A percentile compares a stretch with the other conserved stretches of the same genome.
phyloP scores from a whole-genome alignment of 2,888 invertebrate genomes.

The Folsomia candida region DNA sequence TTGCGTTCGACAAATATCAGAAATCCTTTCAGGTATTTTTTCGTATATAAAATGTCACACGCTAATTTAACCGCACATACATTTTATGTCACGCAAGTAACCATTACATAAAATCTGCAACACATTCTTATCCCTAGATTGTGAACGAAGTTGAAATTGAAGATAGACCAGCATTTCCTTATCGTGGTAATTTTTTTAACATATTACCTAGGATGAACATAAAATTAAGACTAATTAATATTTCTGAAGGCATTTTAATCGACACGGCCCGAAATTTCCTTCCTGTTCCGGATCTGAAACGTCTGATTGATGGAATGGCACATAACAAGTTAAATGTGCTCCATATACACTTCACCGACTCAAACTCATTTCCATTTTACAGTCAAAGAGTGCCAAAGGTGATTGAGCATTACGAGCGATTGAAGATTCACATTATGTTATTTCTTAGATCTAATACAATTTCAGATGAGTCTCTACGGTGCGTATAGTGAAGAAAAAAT shows the following conservation, averaged over 20 bases:
- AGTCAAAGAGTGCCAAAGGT: conserved; percentile 66
- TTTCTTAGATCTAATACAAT: conserved; percentile 52
- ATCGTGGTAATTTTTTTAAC: too few species aligned
- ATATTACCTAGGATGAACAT: too few species aligned
- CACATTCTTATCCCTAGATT: conserved; percentile 22
- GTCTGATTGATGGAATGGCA: conserved; percentile 83
- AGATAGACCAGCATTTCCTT: conserved; percentile 53
- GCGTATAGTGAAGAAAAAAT: conserved; percentile 60
- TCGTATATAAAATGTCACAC: background rate
- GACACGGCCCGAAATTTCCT: conserved; percentile 69
- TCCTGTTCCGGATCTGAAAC: conserved; percentile 67
- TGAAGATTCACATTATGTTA: background rate
- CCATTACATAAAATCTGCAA: too few species aligned
- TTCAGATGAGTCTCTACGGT: conserved; percentile 68
- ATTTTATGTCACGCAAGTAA: too few species aligned
- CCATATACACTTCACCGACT: conserved; percentile 87
- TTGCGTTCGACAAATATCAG: conserved; percentile 55
- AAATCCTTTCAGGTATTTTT: conserved; percentile 57
- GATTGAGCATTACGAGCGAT: background rate
- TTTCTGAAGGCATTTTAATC: conserved; percentile 71
- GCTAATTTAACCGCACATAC: too few species aligned
- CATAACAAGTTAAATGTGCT: conserved; percentile 87
- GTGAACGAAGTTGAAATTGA: conserved; percentile 27
- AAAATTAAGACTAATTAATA: too few species aligned
- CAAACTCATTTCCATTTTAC: conserved; percentile 88